Evolutionary conservation across 2,888 invertebrate species (phyloP), one percentile per base, ranked within the genome.

Genomic region (Cinara cedri): DNA sequence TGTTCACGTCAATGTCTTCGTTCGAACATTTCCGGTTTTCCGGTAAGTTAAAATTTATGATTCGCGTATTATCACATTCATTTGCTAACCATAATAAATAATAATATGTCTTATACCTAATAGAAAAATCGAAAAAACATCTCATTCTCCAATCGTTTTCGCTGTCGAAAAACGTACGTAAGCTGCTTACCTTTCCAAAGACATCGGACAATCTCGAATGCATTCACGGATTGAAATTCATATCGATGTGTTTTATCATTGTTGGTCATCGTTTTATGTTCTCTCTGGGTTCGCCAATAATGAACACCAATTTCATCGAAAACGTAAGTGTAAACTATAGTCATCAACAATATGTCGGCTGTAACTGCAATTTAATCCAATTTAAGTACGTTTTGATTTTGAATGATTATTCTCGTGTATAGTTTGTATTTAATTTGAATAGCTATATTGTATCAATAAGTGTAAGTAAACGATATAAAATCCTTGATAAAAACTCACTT

Each of bases 231-330:
- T 51, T 82, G 44, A 82, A 82, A 75, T 71, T 82, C 49, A 78
- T 82, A 55, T 81, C 82, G 19, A 81, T 72, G 14, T 81, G 78
- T 46, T 81, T 82, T 60, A 82, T 82, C 19, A 81, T 82, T 11
- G 78, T 82, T 34, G 82, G 82, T 3, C 82, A 82, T 75, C 78
- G 82, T 34, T 81, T 81, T 26, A 82, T 82, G 82, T 82, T 82
- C 66, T 65, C 81, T 26, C 51, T 82, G 21, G 81, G 82, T 11
- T 70, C 82, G 13, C 82, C 82, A 14, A 65, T 82, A 46, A 76
- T 81, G 62, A 82, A 82, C 72, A 70, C 82, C 1, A 78, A 81
- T 57, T 82, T 81, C 51, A 62, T 82, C 13, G 82, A 82, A 76
- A 10, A 51, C 16, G 82, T 82, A 11, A 81, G 82, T 76, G 55